Percentiles rank a stretch among this genome's conserved stretches.
Evolutionary conservation across 2,113 vertebrate genomes (phyloP).

Genomic region (Scytalopus superciliaris): DNA sequence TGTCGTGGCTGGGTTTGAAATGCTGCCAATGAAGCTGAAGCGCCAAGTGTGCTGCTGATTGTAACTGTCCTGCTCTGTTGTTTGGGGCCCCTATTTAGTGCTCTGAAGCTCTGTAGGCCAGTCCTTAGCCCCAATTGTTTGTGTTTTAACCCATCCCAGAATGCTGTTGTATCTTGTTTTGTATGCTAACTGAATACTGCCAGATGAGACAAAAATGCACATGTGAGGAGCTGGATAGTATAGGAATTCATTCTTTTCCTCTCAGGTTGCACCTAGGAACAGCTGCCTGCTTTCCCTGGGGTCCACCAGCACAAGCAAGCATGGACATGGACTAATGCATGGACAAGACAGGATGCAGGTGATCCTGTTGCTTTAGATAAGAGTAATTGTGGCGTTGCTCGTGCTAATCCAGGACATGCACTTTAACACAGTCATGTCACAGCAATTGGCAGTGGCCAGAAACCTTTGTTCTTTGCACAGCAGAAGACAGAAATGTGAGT

Average conservation of each 20-base stretch:
- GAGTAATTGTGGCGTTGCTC: background rate
- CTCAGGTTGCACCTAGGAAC: background rate
- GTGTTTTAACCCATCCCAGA: background rate
- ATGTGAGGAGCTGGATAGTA: background rate
- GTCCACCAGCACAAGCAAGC: background rate
- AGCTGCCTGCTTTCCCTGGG: background rate
- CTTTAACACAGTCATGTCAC: background rate
- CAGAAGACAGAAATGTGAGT: background rate
- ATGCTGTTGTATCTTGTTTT: background rate
- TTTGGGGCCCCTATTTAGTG: background rate
- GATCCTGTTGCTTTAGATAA: background rate
- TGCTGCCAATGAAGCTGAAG: background rate
- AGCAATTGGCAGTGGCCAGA: background rate
- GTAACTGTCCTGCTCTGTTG: background rate
- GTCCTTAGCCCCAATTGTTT: background rate
- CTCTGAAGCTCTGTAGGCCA: background rate
- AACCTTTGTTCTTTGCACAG: constrained; percentile 10
- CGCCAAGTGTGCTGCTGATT: background rate
- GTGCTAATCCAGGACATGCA: background rate
- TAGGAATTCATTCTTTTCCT: background rate
- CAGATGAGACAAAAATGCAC: background rate
- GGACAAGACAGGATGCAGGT: background rate
- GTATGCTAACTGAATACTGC: background rate
- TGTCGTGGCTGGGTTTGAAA: background rate
- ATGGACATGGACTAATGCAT: background rate